Base-by-base conservation (phyloP, 2,888 invertebrate species). In the Aethes cnicana region DNA sequence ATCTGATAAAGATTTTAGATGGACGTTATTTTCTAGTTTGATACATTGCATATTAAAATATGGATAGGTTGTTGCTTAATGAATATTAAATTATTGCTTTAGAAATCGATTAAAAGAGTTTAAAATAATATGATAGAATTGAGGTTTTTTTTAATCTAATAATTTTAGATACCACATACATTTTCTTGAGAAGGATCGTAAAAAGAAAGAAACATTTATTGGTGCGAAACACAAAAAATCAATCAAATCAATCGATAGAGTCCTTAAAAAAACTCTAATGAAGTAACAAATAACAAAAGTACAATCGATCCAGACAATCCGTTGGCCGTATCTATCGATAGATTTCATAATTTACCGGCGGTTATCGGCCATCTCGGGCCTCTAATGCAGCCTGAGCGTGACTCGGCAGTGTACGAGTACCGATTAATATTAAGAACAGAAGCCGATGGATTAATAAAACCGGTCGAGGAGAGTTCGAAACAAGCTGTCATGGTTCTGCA, bases 381-480 rank as follows among this genome's bases (percentile, higher is more conserved):
- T 44, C 52, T 52, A 52, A 52, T 52, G 52, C 46, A 46, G 37
- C 8, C 23, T 33, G 43, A 52, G 39, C 52, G 52, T 52, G 52
- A 52, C 52, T 52, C 32, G 49, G 7, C 42, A 18, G 14, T 14
- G 25, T 32, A 46, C 52, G 46, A 46, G 52, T 52, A 39, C 39
- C 52, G 44, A 52, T 52, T 52, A 52, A 52, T 46, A 52, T 52
- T 52, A 37, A 52, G 52, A 52, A 52, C 52, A 52, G 52, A 52
- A 52, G 44, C 52, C 28, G 41, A 28, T 28, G 17, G 9, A 16
- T 42, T 12, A 43, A 36, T 37, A 50, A 52, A 50, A n/a, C n/a
- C n/a, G n/a, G n/a, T n/a, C n/a, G n/a, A n/a, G n/a, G n/a, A n/a
- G n/a, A n/a, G n/a, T n/a, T n/a, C n/a, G n/a, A n/a, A n/a, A n/a